Percentiles rank a stretch among this genome's conserved stretches.
These are phyloP conservation scores for Notolepis coatsorum DNA, from an alignment of 2,797 vertebrate genomes.

Conservation along the genomic window DNA sequence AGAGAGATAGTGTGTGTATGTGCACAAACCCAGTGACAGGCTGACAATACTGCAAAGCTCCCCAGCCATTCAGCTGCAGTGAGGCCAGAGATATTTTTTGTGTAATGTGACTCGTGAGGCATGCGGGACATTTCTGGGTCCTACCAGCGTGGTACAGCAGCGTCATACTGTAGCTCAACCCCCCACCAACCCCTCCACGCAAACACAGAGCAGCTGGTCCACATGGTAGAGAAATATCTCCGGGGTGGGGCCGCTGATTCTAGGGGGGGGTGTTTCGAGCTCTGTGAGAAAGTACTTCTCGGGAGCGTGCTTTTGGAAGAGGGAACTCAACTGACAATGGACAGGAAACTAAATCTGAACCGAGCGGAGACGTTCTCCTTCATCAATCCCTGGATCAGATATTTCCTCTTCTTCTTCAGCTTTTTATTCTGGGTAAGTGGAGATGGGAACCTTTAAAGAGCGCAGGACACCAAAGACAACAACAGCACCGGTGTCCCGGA, in stretches of 20 bases:
- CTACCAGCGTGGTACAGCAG: slow-evolving; percentile 28
- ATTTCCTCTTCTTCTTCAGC: slow-evolving; percentile 86
- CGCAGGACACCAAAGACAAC: background rate
- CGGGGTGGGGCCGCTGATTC: slow-evolving; percentile 35
- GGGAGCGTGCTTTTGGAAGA: background rate
- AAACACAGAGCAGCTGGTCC: slow-evolving; percentile 22
- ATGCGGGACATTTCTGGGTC: slow-evolving; percentile 65
- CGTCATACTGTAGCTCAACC: slow-evolving; percentile 42
- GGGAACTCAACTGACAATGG: slow-evolving; percentile 62
- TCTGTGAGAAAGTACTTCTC: background rate
- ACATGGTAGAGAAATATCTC: slow-evolving; percentile 35
- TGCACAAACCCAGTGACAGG: slow-evolving; percentile 12
- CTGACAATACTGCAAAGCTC: slow-evolving; percentile 50
- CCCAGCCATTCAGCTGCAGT: slow-evolving; percentile 57
- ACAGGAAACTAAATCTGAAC: slow-evolving; percentile 71
- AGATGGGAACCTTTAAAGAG: background rate
- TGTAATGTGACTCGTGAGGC: slow-evolving; percentile 64
- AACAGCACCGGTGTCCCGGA: slow-evolving; percentile 7
- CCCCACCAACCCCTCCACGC: slow-evolving; percentile 1
- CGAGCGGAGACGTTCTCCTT: slow-evolving; percentile 80
- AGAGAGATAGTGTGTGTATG: background rate
- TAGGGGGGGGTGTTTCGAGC: slow-evolving; percentile 17
- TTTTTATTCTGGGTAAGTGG: slow-evolving; percentile 85
- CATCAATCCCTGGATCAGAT: slow-evolving; percentile 84
- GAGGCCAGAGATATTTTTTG: slow-evolving; percentile 60